Evolutionary conservation across 2,797 vertebrate genomes (phyloP).

Genomic region (Gallinago nigripennis): DNA sequence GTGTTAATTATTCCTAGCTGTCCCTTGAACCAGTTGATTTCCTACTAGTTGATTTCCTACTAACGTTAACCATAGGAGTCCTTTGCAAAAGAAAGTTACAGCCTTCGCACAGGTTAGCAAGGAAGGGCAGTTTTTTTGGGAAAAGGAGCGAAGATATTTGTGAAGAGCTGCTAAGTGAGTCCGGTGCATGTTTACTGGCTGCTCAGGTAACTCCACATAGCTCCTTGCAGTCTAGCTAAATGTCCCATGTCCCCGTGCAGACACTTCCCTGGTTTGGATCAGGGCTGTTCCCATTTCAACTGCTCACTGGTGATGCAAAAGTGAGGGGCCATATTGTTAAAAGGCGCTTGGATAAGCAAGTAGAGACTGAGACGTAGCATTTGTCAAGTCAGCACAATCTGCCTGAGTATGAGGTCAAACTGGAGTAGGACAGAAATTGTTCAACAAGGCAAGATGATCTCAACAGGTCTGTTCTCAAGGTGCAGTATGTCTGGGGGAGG

Average conservation of each 20-base stretch:
- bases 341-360: neutral
- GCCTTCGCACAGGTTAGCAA: rapidly evolving
- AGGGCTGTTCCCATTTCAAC: neutral
- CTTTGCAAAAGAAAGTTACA: neutral
- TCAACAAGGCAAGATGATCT: neutral
- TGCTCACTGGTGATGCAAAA: neutral
- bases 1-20: neutral
- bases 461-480: neutral
- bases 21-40: neutral
- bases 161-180: neutral
- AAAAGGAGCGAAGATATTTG: neutral
- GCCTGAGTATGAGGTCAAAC: neutral
- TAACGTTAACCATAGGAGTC: rapidly evolving
- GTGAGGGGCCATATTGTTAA: neutral
- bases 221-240: neutral
- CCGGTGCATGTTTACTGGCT: neutral
- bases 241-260: neutral
- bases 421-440: neutral
- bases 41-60: neutral
- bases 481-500: neutral
- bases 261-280: neutral
- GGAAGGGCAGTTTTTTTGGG: neutral
- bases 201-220: neutral
- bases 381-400: neutral
- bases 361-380: neutral